These are phyloP conservation scores for Emmelina monodactyla DNA, from an alignment of 2,888 invertebrate species.

Conservation along the genomic window DNA sequence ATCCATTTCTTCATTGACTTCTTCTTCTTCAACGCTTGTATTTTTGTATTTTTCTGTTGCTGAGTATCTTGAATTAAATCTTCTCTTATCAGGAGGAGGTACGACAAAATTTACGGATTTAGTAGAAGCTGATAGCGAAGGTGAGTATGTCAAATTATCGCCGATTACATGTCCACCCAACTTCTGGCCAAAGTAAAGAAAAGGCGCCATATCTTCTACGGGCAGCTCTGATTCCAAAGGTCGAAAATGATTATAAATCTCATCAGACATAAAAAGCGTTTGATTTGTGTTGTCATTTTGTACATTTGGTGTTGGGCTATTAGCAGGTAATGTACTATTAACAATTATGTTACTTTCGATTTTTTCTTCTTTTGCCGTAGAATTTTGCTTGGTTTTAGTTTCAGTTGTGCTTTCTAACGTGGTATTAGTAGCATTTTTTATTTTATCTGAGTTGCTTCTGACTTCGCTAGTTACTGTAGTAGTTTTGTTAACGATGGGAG, in stretches of 20 bases:
- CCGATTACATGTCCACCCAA: slow-evolving; percentile 39
- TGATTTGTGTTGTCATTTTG: slow-evolving; percentile 56
- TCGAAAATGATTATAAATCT: slow-evolving; percentile 70
- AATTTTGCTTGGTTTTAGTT: slow-evolving; percentile 19
- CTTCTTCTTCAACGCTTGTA: slow-evolving; percentile 60
- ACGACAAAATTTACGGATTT: slow-evolving; percentile 53
- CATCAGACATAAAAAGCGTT: slow-evolving; percentile 67
- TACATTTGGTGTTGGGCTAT: slow-evolving; percentile 30
- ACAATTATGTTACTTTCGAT: slow-evolving; percentile 34
- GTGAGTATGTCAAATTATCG: slow-evolving; percentile 53
- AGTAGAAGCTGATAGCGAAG: slow-evolving; percentile 54
- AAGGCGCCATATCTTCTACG: slow-evolving; percentile 73
- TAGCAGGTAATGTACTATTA: slow-evolving; percentile 40
- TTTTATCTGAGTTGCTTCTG: slow-evolving; percentile 22
- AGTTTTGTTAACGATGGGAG: slow-evolving; percentile 29
- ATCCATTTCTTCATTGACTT: slow-evolving; percentile 66
- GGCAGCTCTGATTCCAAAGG: slow-evolving; percentile 70
- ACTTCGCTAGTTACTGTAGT: slow-evolving; percentile 16
- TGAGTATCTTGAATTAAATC: slow-evolving; percentile 54
- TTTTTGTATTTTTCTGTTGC: slow-evolving; percentile 57
- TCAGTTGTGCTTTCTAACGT: slow-evolving; percentile 15
- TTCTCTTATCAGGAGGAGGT: slow-evolving; percentile 44
- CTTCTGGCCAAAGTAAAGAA: slow-evolving; percentile 76
- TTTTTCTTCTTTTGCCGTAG: slow-evolving; percentile 31
- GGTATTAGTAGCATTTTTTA: slow-evolving; percentile 21